Base-by-base conservation (phyloP, 2,113 vertebrate species). In the Seriola dumerili region DNA sequence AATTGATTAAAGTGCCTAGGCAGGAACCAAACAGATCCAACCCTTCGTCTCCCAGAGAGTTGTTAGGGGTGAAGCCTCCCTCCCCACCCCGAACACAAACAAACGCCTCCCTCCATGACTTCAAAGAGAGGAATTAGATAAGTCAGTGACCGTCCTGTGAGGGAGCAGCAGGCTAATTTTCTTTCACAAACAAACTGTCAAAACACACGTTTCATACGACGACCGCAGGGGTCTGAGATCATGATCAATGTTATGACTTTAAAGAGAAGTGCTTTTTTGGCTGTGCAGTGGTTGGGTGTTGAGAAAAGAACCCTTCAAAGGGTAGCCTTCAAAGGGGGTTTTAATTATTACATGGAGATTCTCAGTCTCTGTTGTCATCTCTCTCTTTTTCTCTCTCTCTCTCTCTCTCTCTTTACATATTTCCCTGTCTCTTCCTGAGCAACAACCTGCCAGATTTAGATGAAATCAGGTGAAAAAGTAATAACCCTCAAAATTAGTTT, bases 331-430 rank as follows among this genome's bases (percentile, higher is more conserved):
- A 93, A 91, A 90, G 83, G 36, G 50, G 42, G 32, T 73, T 83
- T 91, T 89, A 90, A 93, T 90, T 85, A 88, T 90, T 83, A 76
- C 80, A 90, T 12, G 59, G 25, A 86, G 71, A 75, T 73, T 84
- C 44, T 23, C 52, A 62, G 61, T 80, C 57, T 87, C 76, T 85
- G 78, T 76, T 87, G 83, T 90, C 86, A 58, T 85, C 67, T 81
- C 38, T 13, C 68, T 42, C 62, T 46, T 21, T 62, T 52, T 32
- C 14, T 58, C 8, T 38, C 5, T 52, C 29, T 32, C 52, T 46
- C 0, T 50, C 29, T 32, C 52, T 46, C 0, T 50, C 2, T 50
- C 9, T 63, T 1, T 69, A 13, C 48, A 38, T 68, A 17, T 70
- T 34, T 81, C 32, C 58, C 19, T 5, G 1, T 61, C 10, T 61